Percentiles rank a stretch among this genome's conserved stretches.
These are phyloP conservation scores for Limnephilus rhombicus DNA, from an alignment of 2,888 invertebrate species.

Conservation along the genomic window DNA sequence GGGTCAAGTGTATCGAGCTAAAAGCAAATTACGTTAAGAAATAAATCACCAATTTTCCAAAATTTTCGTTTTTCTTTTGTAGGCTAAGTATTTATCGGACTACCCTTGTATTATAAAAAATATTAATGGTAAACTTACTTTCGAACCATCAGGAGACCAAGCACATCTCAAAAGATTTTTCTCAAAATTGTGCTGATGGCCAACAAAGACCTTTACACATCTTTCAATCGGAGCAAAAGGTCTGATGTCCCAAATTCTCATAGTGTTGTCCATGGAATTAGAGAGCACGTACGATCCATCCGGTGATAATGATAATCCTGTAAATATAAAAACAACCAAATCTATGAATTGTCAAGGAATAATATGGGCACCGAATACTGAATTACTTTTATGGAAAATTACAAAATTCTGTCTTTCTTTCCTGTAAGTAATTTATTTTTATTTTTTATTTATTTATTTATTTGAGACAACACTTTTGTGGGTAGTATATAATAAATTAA, in stretches of 20 bases:
- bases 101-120: not conserved
- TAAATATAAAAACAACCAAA: not conserved
- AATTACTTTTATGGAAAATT: too few species aligned
- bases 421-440: too few species aligned
- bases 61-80: too few species aligned
- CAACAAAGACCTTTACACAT: constrained; percentile 93
- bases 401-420: too few species aligned
- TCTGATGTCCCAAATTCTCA: constrained; percentile 97
- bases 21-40: too few species aligned
- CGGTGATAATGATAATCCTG: constrained; percentile 86
- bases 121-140: constrained; percentile 76
- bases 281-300: constrained; percentile 95
- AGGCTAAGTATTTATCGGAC: too few species aligned
- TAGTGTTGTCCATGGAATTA: constrained; percentile 97
- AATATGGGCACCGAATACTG: not conserved
- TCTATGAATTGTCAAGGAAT: not conserved
- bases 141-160: constrained; percentile 96
- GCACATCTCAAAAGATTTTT: constrained; percentile 95
- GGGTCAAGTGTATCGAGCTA: too few species aligned
- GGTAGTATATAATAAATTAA: too few species aligned
- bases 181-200: constrained; percentile 98
- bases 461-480: too few species aligned
- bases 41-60: too few species aligned
- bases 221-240: constrained; percentile 96
- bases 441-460: too few species aligned